Conservation (phyloP, 2,888 invertebrate genomes). For the Eupithecia centaureata region DNA sequence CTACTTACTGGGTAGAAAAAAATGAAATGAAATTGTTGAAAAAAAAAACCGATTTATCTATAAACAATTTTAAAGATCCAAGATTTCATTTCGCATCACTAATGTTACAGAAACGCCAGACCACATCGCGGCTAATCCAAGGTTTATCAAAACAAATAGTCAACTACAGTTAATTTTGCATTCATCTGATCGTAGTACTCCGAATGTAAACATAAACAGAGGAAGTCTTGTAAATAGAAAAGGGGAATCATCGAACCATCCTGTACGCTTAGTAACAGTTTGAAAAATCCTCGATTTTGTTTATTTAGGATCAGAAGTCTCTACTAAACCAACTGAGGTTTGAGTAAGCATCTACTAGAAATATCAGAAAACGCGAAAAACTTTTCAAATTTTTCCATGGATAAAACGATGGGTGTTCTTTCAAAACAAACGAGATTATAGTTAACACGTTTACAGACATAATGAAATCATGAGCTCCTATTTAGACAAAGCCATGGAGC, state of each 20-base stretch:
- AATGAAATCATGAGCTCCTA: too few relatives aligned
- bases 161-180: conserved; percentile 37
- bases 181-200: conserved; percentile 23
- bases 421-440: too few relatives aligned
- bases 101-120: conserved; percentile 32
- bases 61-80: background rate
- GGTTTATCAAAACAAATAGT: conserved; percentile 41
- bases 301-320: too few relatives aligned
- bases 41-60: background rate
- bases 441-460: too few relatives aligned
- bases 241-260: conserved; percentile 38
- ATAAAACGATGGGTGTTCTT: too few relatives aligned
- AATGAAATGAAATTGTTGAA: too few relatives aligned
- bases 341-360: too few relatives aligned
- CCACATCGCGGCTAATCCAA: conserved; percentile 36
- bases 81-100: conserved; percentile 28
- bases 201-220: conserved; percentile 13
- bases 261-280: too few relatives aligned
- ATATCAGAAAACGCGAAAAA: too few relatives aligned
- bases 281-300: background rate
- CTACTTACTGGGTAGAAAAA: background rate
- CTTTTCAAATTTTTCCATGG: too few relatives aligned
- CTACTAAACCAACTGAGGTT: too few relatives aligned
- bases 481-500: background rate
- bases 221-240: conserved; percentile 31